Evolutionary conservation across 2,113 vertebrate genomes (phyloP), one percentile per base, ranked within the genome.

Genomic region (Corythornis madagascariensis): DNA sequence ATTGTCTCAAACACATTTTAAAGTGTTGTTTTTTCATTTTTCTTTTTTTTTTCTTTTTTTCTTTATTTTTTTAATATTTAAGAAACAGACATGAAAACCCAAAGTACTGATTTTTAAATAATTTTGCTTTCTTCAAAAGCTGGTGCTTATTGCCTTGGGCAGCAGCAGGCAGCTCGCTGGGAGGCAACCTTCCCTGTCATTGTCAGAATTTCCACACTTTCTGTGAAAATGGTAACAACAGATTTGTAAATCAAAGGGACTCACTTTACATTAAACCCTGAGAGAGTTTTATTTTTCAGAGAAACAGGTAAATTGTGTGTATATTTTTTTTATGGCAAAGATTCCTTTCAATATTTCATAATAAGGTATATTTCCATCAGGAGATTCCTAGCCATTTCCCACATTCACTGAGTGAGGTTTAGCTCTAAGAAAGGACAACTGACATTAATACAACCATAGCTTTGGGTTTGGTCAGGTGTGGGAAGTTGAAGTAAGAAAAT

Each of bases 241-340:
- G 88, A 91, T 93, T 90, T 74, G 70, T n/a, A 88, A 86, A 89
- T 67, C 71, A 92, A 90, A 94, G 56, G 14, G n/a, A 90, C 35
- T 40, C 11, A 17, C 21, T 80, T 84, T 24, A 64, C n/a, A 76
- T 67, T 60, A 94, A 86, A 88, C 60, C 40, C 67, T 35, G 92
- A 83, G 47, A 12, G 24, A 16, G 88, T 95, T 93, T n/a, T 78
- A 35, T 80, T 92, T 53, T 88, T 19, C 17, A 55, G 52, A 53
- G 63, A 94, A 88, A 72, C 42, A 66, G 79, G 83, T 91, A 96
- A 95, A 57, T 10, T 22, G 8, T 79, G 80, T n/a, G 69, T 52
- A 66, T 40, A 66, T 47, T 94, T 94, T 90, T 76, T 40, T 45
- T 42, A 64, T 74, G 60, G 53, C 25, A 90, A 90, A 92, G 48